A percentile compares a stretch with the other conserved stretches of the same genome.
Conservation (phyloP, 2,888 invertebrate genomes). For the Eupelmus urozonus region DNA sequence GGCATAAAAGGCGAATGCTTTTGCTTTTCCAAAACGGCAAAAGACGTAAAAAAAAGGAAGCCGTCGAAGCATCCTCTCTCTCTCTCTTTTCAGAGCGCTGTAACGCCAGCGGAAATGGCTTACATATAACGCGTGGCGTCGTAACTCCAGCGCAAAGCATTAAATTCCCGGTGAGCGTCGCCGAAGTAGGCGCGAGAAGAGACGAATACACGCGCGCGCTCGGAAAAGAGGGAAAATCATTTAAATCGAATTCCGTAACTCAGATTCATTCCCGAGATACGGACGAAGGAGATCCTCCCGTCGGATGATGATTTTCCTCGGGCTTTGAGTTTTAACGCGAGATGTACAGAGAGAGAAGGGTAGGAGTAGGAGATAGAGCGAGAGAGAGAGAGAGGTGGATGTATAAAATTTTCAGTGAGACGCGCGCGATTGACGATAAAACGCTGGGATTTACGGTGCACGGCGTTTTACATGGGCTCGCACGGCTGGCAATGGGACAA, state of each 20-base stretch:
- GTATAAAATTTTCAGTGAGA: constrained; percentile 32
- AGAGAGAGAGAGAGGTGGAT: background rate
- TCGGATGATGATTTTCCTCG: constrained; percentile 12
- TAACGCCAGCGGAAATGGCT: constrained; percentile 48
- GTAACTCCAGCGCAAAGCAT: constrained; percentile 41
- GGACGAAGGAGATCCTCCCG: background rate
- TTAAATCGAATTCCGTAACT: constrained; percentile 60
- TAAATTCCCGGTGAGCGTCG: constrained; percentile 35
- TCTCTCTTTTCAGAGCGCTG: no score
- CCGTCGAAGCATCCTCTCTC: background rate
- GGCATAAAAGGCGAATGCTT: background rate
- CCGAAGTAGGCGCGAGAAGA: constrained; percentile 20
- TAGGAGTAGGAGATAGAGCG: no score
- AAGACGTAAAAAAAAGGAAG: background rate
- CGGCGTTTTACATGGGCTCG: background rate
- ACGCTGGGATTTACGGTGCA: constrained; percentile 41
- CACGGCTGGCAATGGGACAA: constrained; percentile 20
- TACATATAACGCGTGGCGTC: constrained; percentile 15
- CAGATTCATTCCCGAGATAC: constrained; percentile 58
- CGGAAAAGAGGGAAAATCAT: constrained; percentile 50
- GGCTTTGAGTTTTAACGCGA: constrained; percentile 5
- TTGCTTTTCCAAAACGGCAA: constrained; percentile 14
- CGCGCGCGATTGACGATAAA: constrained; percentile 39
- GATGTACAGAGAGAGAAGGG: no score
- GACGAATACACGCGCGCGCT: constrained; percentile 20